Percentiles rank a stretch among this genome's conserved stretches.
phyloP scores from a whole-genome alignment of 2,888 invertebrate species.

The Eristalis intricaria region DNA sequence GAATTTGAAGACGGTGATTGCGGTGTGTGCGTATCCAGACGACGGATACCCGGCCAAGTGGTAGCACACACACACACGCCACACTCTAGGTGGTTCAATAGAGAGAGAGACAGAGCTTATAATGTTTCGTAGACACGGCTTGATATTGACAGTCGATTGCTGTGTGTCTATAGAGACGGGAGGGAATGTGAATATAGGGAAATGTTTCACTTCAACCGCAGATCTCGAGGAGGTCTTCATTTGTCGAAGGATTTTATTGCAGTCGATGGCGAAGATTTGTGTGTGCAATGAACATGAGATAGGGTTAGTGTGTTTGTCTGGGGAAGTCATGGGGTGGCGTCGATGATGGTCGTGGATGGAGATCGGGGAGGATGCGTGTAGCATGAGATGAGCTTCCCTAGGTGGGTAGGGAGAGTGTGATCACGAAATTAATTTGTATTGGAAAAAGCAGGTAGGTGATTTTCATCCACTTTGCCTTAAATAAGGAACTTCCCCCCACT shows the following conservation, averaged over 20 bases:
- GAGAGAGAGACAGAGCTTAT: background rate
- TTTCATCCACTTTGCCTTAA: too few relatives aligned
- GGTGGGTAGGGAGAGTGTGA: too few relatives aligned
- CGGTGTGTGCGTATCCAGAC: background rate
- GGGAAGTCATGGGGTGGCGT: background rate
- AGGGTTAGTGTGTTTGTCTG: background rate
- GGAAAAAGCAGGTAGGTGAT: too few relatives aligned
- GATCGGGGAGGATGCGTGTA: background rate
- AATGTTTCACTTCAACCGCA: background rate
- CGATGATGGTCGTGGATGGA: background rate
- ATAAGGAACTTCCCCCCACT: too few relatives aligned
- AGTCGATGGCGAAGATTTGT: background rate
- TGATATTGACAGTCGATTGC: slow-evolving; percentile 35
- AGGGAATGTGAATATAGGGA: background rate
- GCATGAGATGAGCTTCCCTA: too few relatives aligned
- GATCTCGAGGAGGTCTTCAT: background rate
- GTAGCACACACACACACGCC: background rate
- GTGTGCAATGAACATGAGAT: background rate
- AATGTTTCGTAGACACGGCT: slow-evolving; percentile 29
- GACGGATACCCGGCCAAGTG: background rate
- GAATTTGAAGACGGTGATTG: slow-evolving; percentile 12
- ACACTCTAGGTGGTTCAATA: background rate
- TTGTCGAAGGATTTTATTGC: background rate
- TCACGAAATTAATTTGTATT: too few relatives aligned
- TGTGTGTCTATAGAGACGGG: background rate